Percentiles rank a stretch among this genome's conserved stretches.
Conservation (phyloP, 1,140 invertebrate species). For the Lordiphosa clarofinis region DNA sequence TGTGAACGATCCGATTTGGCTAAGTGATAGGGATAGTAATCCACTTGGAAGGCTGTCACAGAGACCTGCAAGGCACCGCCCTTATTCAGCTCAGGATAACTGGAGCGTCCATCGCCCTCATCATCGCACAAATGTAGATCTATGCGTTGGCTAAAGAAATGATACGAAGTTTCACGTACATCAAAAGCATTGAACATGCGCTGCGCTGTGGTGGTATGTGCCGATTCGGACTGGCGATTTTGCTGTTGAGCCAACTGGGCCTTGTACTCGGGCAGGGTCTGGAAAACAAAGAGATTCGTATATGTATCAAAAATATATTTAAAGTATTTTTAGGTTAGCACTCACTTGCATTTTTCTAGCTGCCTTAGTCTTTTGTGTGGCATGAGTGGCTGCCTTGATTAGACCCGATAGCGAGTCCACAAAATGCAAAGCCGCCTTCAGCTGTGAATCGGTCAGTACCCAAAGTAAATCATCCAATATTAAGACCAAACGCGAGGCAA, state of each 20-base stretch:
- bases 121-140: slow-evolving; percentile 99
- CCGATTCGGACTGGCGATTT: slow-evolving; percentile 81
- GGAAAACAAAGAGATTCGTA: slow-evolving; percentile 13
- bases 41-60: slow-evolving; percentile 92
- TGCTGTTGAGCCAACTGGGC: slow-evolving; percentile 86
- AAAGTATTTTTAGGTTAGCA: too few relatives aligned
- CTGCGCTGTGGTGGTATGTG: slow-evolving; percentile 80
- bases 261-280: slow-evolving; percentile 90
- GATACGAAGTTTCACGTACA: slow-evolving; percentile 98
- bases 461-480: slow-evolving; percentile 98
- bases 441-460: slow-evolving; percentile 97
- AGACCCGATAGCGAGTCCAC: slow-evolving; percentile 93
- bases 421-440: slow-evolving; percentile 96
- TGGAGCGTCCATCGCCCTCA: slow-evolving; percentile 90
- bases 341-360: slow-evolving; percentile 91
- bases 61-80: slow-evolving; percentile 97
- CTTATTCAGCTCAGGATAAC: slow-evolving; percentile 90
- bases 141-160: slow-evolving; percentile 95
- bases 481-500: slow-evolving; percentile 94
- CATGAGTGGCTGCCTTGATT: slow-evolving; percentile 90
- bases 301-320: neutral
- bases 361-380: slow-evolving; percentile 92
- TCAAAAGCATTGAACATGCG: slow-evolving; percentile 93
- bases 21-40: slow-evolving; percentile 98
- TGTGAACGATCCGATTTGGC: slow-evolving; percentile 91